Conservation (phyloP, 2,888 invertebrate genomes). For the Pedicia rivosa region DNA sequence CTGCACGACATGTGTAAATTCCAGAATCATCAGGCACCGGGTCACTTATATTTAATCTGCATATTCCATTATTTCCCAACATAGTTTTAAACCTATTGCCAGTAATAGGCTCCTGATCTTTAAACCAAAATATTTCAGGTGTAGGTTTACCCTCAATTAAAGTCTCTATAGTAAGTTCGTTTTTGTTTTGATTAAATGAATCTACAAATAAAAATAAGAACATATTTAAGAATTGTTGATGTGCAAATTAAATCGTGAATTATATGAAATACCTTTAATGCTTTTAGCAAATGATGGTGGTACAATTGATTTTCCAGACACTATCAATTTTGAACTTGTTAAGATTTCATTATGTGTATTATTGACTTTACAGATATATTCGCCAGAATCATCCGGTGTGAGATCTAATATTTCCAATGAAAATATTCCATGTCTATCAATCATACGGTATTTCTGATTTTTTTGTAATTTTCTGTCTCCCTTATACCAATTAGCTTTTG, state of each 20-base stretch:
- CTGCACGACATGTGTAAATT: slow-evolving; percentile 60
- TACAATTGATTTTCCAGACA: slow-evolving; percentile 33
- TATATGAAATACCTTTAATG: slow-evolving; percentile 5
- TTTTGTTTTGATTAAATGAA: slow-evolving; percentile 39
- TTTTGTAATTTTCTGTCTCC: slow-evolving; percentile 40
- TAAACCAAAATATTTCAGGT: slow-evolving; percentile 41
- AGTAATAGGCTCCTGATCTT: slow-evolving; percentile 43
- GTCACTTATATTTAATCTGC: slow-evolving; percentile 46
- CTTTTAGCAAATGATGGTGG: slow-evolving; percentile 7
- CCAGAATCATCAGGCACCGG: slow-evolving; percentile 55
- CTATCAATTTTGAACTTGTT: slow-evolving; percentile 49
- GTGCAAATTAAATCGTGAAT: not conserved
- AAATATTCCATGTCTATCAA: slow-evolving; percentile 45
- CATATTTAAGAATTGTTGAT: not conserved
- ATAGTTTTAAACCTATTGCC: slow-evolving; percentile 45
- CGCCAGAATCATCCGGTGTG: slow-evolving; percentile 50
- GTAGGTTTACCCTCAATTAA: slow-evolving; percentile 35
- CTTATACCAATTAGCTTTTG: slow-evolving; percentile 56
- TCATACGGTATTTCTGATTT: slow-evolving; percentile 36
- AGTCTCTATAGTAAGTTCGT: slow-evolving; percentile 33
- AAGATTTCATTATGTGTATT: slow-evolving; percentile 54
- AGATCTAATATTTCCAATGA: slow-evolving; percentile 59
- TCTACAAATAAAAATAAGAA: slow-evolving; percentile 32
- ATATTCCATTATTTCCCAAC: slow-evolving; percentile 55
- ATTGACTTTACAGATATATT: slow-evolving; percentile 59